Evolutionary conservation across 2,797 vertebrate genomes (phyloP).

Genomic region (Naso thynnoides): DNA sequence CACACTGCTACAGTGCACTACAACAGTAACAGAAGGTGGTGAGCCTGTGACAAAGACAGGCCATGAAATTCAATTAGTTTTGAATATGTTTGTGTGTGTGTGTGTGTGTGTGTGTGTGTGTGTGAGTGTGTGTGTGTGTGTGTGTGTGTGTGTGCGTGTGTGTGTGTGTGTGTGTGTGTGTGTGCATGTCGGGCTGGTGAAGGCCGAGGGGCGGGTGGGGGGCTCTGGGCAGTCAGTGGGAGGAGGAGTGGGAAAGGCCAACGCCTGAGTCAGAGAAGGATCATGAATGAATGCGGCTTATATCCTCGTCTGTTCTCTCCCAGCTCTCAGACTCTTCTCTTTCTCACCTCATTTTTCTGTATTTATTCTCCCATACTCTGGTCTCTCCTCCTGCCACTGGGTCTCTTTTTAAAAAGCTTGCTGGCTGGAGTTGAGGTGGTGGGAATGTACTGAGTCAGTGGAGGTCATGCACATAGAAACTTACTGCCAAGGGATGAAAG

Average conservation of each 20-base stretch:
- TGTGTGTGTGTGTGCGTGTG: background rate
- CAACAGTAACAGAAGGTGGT: constrained; percentile 89
- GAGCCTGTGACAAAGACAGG: constrained; percentile 85
- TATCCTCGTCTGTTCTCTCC: background rate
- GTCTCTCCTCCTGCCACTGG: background rate
- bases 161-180: constrained; percentile 2
- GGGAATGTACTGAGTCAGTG: constrained; percentile 53
- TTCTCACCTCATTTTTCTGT: background rate
- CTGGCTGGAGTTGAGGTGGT: background rate
- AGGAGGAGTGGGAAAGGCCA: constrained; percentile 12
- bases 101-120: constrained; percentile 8
- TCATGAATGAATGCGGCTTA: constrained; percentile 25
- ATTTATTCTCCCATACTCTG: background rate
- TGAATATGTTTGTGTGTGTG: constrained; percentile 22
- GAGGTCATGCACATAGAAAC: constrained; percentile 39
- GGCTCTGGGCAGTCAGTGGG: background rate
- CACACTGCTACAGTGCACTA: constrained; percentile 36
- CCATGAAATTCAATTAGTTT: constrained; percentile 99
- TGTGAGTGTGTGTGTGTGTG: constrained; percentile 1
- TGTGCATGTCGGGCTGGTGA: background rate
- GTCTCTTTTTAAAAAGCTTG: constrained; percentile 1
- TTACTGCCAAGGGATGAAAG: constrained; percentile 24
- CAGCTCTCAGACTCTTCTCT: background rate
- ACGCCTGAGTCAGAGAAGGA: constrained; percentile 27
- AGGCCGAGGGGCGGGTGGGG: background rate